A percentile compares a stretch with the other conserved stretches of the same genome.
Evolutionary conservation across 1,140 invertebrate species (phyloP).

Genomic region (Lepidurus arcticus): DNA sequence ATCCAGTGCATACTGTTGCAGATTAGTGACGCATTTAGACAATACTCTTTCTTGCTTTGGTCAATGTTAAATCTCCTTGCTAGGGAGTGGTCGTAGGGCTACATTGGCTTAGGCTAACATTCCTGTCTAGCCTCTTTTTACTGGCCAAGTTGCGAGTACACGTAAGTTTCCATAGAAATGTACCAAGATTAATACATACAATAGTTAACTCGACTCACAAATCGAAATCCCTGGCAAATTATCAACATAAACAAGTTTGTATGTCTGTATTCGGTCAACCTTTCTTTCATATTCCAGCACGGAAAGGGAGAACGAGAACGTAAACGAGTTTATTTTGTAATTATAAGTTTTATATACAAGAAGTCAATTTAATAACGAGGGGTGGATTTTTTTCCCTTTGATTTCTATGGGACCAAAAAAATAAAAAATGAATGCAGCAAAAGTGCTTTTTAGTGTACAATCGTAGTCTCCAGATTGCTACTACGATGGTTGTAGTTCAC

Average conservation of each 20-base stretch:
- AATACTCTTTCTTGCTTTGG: not conserved
- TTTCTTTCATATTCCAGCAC: not conserved
- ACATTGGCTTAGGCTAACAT: conserved; percentile 19
- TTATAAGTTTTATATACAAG: conserved; percentile 14
- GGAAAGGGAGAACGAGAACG: not conserved
- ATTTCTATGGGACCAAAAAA: too few relatives aligned
- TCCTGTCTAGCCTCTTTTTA: conserved; percentile 8
- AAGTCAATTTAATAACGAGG: not conserved
- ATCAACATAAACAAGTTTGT: not conserved
- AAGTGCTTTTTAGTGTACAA: not conserved
- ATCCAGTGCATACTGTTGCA: not conserved
- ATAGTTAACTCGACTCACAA: not conserved
- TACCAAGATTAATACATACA: not conserved
- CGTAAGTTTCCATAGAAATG: conserved; percentile 4
- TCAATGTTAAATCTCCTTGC: not conserved
- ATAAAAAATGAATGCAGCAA: too few relatives aligned
- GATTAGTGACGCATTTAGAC: not conserved
- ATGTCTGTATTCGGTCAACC: not conserved
- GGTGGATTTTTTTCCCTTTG: not conserved
- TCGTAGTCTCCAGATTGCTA: not conserved
- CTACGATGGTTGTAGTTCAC: conserved; percentile 77
- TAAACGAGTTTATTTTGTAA: not conserved
- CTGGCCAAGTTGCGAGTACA: conserved; percentile 1
- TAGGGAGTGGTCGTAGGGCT: conserved; percentile 12
- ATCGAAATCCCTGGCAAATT: not conserved